A percentile compares a stretch with the other conserved stretches of the same genome.
phyloP scores from a whole-genome alignment of 2,797 vertebrate genomes.

The Notolabrus celidotus region DNA sequence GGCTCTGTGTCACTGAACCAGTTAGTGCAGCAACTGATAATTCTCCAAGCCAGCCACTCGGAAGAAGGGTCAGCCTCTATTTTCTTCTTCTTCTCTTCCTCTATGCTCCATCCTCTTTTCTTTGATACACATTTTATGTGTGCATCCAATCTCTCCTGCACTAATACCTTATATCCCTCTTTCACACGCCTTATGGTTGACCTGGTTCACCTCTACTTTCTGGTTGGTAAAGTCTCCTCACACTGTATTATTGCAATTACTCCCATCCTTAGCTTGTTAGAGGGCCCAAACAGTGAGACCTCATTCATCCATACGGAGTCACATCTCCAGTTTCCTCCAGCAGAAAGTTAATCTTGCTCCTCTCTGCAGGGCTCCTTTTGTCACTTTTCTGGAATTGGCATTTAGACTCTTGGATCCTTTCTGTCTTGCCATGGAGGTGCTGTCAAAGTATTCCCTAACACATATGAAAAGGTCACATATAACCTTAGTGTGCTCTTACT shows the following conservation, averaged over 20 bases:
- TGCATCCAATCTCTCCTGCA: slow-evolving; percentile 31
- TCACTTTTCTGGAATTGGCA: slow-evolving; percentile 35
- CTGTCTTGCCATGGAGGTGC: slow-evolving; percentile 12
- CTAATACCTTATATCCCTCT: slow-evolving; percentile 27
- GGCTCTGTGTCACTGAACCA: slow-evolving; percentile 49
- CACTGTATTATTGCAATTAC: slow-evolving; percentile 55
- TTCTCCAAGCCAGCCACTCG: slow-evolving; percentile 46
- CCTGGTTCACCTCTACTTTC: slow-evolving; percentile 46
- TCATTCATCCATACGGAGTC: slow-evolving; percentile 50
- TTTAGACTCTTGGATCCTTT: slow-evolving; percentile 37
- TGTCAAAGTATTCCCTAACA: slow-evolving; percentile 28
- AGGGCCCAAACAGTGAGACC: slow-evolving; percentile 12
- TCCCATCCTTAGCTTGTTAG: slow-evolving; percentile 45
- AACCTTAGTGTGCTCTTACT: slow-evolving; percentile 1
- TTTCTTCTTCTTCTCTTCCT: slow-evolving; percentile 44
- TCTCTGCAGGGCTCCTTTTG: slow-evolving; percentile 1
- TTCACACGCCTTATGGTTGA: slow-evolving; percentile 45
- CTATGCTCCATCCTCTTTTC: slow-evolving; percentile 25
- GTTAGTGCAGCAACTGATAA: slow-evolving; percentile 67
- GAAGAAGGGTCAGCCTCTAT: slow-evolving; percentile 60
- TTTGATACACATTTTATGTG: slow-evolving; percentile 19
- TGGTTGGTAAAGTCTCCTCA: slow-evolving; percentile 44
- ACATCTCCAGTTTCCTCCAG: slow-evolving; percentile 43
- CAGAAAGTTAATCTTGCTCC: slow-evolving; percentile 24
- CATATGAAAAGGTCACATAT: slow-evolving; percentile 53